These are phyloP conservation scores for Benitochromis conjunctus DNA, from an alignment of 2,113 vertebrate species.

Conservation along the genomic window DNA sequence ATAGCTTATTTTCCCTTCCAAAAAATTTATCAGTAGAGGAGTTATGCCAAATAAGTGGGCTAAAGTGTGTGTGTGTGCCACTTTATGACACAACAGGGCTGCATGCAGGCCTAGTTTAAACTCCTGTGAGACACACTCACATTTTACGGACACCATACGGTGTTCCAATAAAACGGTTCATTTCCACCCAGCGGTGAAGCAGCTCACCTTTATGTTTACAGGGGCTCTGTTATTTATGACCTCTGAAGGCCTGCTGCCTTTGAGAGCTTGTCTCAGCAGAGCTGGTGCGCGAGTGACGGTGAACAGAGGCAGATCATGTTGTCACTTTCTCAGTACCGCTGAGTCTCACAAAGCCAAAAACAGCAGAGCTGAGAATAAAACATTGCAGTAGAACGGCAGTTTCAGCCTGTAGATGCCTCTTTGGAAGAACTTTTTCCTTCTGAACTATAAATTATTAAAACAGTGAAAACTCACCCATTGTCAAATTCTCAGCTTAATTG, in stretches of 20 bases:
- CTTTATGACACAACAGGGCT: slow-evolving; percentile 31
- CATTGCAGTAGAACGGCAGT: neutral
- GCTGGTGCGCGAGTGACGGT: slow-evolving; percentile 56
- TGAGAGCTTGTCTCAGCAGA: slow-evolving; percentile 61
- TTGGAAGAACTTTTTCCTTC: neutral
- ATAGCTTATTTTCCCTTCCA: slow-evolving; percentile 19
- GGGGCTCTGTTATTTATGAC: slow-evolving; percentile 71
- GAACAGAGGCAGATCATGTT: slow-evolving; percentile 68
- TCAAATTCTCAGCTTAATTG: neutral
- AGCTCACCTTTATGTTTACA: slow-evolving; percentile 64
- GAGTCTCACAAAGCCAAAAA: slow-evolving; percentile 41
- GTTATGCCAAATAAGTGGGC: neutral
- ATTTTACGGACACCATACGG: slow-evolving; percentile 67
- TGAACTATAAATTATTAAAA: neutral
- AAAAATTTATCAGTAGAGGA: slow-evolving; percentile 9
- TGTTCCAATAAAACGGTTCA: slow-evolving; percentile 74
- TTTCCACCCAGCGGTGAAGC: slow-evolving; percentile 70
- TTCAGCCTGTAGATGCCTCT: neutral
- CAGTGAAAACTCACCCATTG: neutral
- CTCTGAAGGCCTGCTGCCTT: slow-evolving; percentile 60
- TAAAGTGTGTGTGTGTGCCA: neutral
- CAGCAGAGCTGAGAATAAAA: slow-evolving; percentile 37
- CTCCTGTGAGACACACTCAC: slow-evolving; percentile 56
- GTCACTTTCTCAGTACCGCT: slow-evolving; percentile 63
- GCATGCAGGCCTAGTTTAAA: slow-evolving; percentile 25